Base-by-base conservation (phyloP, 2,888 invertebrate genomes). In the Furcula furcula region DNA sequence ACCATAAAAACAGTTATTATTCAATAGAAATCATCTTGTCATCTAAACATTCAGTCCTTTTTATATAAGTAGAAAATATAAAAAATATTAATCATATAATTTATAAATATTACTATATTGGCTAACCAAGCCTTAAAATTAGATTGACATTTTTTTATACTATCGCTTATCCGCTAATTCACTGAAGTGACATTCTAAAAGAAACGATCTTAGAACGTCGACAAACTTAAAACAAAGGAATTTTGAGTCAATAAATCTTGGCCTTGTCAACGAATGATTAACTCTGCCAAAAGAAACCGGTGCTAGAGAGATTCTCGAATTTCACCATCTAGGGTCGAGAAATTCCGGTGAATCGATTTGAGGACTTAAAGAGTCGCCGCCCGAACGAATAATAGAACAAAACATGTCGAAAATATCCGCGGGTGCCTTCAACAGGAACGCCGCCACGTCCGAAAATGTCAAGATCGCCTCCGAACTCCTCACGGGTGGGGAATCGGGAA, bases 401-500 rank as follows among this genome's bases (percentile, higher is more conserved):
- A 83, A 84, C 80, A 79, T 55, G 71, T 57, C 61, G 61, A 49
- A 73, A 69, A 74, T 70, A 80, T 79, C 63, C 62, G 56, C 40
- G 37, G 40, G 41, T 63, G 57, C 58, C 65, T 59, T 63, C 69
- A 76, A 68, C 77, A 71, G 65, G 69, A 58, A 61, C 50, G 61
- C 65, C 70, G 67, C 66, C 72, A 65, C 76, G 73, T 70, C 57
- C 64, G 46, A 63, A 73, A 68, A 79, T 76, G 74, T 71, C 70
- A 67, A 61, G 54, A 55, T 58, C 56, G 67, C 55, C 55, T 68
- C 63, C 63, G 62, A 67, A 66, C 65, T 71, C 62, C 54, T 79
- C 78, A 76, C 81, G 85, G 84, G 84, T 83, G 84, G 81, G 74
- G 61, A n/a, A 53, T 29, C 36, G 30, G 49, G 62, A 84, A 86